Base-by-base conservation (phyloP, 2,113 vertebrate species). In the Lophius piscatorius region DNA sequence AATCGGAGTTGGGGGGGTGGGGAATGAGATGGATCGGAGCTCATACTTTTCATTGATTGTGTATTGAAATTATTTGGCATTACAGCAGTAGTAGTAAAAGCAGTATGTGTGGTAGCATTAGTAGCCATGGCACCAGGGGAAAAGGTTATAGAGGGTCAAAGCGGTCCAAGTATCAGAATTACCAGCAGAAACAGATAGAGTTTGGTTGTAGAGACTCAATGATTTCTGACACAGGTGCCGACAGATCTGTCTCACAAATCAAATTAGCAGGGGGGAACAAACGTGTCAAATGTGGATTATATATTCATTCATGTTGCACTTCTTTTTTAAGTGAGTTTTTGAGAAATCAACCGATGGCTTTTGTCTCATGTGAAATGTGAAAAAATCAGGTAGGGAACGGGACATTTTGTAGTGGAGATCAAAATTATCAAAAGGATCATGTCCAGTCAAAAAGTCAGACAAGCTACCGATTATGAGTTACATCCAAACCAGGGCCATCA, bases 1-100 rank as follows among this genome's bases (percentile, higher is more conserved):
- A 76, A 42, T 78, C 29, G 66, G 61, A 80, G 45, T 50, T 48
- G 57, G 38, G 17, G 52, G 61, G 62, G 47, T 13, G 50, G 47
- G 45, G 13, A 41, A 36, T 54, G 59, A 14, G 47, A n/a, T 10
- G n/a, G 34, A 33, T 46, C 29, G 63, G 46, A 33, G 59, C 46
- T 36, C 23, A 42, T 48, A 31, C 49, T 31, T 36, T 36, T 57
- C 39, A 23, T 34, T 20, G 52, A 50, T 54, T 66, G 73, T 70
- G 50, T 59, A 66, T 38, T 42, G 20, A 50, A 55, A 62, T 50
- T 8, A 59, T 58, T 38, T 28, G 1, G 12, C n/a, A 24, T 41
- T 26, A 47, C 1, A 20, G 44, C 1, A 6, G 23, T 20, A 22
- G 22, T 9, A 18, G 44, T 47, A 33, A 41, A 31, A 40, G 33